Percentiles rank a stretch among this genome's conserved stretches.
Conservation (phyloP, 2,797 vertebrate genomes). For the Micropoecilia bifurca region DNA sequence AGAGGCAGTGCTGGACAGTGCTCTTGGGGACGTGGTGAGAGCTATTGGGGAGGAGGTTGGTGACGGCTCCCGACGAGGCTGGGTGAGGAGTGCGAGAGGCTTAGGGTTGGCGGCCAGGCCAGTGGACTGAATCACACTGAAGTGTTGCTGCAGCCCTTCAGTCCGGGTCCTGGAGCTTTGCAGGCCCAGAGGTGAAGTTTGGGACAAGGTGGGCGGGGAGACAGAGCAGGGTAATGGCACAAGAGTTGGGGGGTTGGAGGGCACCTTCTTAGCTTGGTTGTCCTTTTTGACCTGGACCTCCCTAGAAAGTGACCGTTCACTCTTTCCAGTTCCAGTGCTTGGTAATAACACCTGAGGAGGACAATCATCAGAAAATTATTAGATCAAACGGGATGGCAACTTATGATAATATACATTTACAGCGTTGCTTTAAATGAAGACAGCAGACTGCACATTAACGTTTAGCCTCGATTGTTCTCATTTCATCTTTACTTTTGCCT, state of each 20-base stretch:
- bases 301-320: constrained; percentile 81
- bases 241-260: constrained; percentile 86
- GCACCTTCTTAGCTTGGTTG: constrained; percentile 85
- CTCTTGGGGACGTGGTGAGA: constrained; percentile 80
- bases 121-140: constrained; percentile 98
- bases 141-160: constrained; percentile 91
- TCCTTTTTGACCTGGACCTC: constrained; percentile 87
- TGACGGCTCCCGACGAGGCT: constrained; percentile 88
- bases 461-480: background rate
- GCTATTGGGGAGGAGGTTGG: constrained; percentile 89
- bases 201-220: constrained; percentile 89
- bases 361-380: constrained; percentile 20
- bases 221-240: constrained; percentile 84
- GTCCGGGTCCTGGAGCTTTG: constrained; percentile 90
- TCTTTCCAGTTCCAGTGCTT: constrained; percentile 83
- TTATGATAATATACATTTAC: constrained; percentile 14
- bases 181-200: constrained; percentile 88
- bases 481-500: constrained; percentile 85
- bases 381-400: constrained; percentile 23
- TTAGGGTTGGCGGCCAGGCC: constrained; percentile 91
- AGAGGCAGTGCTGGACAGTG: constrained; percentile 84
- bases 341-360: constrained; percentile 85
- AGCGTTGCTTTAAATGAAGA: background rate
- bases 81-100: constrained; percentile 90
- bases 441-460: background rate